Percentiles rank a stretch among this genome's conserved stretches.
Evolutionary conservation across 2,888 invertebrate genomes (phyloP).

Genomic region (Colletes collaris): DNA sequence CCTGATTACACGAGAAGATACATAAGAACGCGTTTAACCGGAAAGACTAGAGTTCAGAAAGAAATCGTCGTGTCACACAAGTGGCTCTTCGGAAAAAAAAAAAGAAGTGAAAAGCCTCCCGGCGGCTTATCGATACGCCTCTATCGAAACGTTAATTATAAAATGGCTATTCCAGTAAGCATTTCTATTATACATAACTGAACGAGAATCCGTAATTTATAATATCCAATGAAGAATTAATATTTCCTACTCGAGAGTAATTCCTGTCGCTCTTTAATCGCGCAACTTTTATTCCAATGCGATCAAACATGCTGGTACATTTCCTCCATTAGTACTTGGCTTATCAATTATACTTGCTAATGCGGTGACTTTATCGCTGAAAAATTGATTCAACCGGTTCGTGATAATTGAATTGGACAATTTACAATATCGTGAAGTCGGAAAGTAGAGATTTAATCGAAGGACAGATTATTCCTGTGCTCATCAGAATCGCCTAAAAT

Average conservation of each 20-base stretch:
- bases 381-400: too few relatives aligned
- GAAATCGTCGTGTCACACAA: conserved; percentile 36
- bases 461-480: conserved; percentile 1
- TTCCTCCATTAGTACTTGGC: not conserved
- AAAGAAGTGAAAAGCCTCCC: not conserved
- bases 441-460: too few relatives aligned
- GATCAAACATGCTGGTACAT: not conserved
- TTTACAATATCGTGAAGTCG: not conserved
- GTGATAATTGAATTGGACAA: too few relatives aligned
- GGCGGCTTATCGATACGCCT: conserved; percentile 33
- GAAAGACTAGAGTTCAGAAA: conserved; percentile 57
- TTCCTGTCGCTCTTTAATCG: not conserved
- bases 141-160: conserved; percentile 43
- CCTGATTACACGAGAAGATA: conserved; percentile 58
- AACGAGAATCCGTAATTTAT: not conserved
- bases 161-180: conserved; percentile 35
- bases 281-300: not conserved
- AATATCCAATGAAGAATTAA: not conserved
- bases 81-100: conserved; percentile 15
- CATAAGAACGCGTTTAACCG: conserved; percentile 64
- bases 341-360: not conserved
- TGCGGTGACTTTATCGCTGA: not conserved
- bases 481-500: not conserved
- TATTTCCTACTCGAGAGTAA: conserved; percentile 9
- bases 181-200: conserved; percentile 22